These are phyloP conservation scores for Pleuronectes platessa DNA, from an alignment of 2,113 vertebrate species.

Conservation along the genomic window DNA sequence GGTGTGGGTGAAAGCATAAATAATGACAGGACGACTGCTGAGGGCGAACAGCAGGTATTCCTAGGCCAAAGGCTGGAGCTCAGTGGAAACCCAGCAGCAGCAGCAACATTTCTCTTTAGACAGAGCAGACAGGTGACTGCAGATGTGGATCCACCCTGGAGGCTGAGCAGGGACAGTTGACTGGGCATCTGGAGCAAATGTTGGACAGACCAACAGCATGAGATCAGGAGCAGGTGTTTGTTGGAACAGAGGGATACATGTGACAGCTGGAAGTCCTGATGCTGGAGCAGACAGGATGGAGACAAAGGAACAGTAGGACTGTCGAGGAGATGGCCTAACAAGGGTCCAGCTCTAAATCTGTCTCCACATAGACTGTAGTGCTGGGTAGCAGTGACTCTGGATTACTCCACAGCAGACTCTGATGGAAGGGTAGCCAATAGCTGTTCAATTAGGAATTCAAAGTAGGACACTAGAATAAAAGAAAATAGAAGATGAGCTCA, in stretches of 20 bases:
- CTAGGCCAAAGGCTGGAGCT: background rate
- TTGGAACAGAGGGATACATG: background rate
- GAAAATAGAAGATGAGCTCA: no score
- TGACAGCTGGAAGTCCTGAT: background rate
- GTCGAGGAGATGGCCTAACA: background rate
- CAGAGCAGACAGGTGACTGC: background rate
- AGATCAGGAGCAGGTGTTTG: no score
- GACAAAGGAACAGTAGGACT: background rate
- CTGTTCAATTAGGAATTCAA: no score
- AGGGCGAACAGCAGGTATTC: background rate
- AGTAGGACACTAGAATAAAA: no score
- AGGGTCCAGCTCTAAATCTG: background rate
- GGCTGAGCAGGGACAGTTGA: background rate
- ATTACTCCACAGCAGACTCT: no score
- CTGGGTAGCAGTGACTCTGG: background rate
- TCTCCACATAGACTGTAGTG: background rate
- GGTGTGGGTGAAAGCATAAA: background rate
- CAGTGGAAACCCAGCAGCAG: background rate
- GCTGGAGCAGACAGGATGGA: background rate
- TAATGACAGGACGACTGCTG: background rate
- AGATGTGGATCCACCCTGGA: background rate
- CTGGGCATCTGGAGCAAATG: background rate
- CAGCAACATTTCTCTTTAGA: background rate
- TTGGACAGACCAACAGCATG: background rate
- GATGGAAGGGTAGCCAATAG: no score